Evolutionary conservation across 2,797 vertebrate species (phyloP).

Genomic region (Rhinella marina): DNA sequence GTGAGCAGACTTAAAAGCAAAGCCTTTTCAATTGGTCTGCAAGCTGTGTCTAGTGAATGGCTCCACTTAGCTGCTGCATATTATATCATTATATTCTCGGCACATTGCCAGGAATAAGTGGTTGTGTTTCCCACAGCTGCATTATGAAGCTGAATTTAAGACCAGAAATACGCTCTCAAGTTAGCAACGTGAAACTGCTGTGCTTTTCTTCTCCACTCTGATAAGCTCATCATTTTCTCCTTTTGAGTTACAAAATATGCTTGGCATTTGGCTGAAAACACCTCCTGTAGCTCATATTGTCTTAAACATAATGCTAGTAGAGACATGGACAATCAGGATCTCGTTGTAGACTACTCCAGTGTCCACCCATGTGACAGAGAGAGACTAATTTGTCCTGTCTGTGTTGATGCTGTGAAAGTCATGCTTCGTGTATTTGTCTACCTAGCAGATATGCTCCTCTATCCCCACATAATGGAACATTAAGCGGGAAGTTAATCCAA

Average conservation of each 20-base stretch:
- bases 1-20: constrained; percentile 20
- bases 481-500: constrained; percentile 28
- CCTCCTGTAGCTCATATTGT: background rate
- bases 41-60: constrained; percentile 33
- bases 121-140: constrained; percentile 46
- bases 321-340: background rate
- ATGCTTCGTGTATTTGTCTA: background rate
- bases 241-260: constrained; percentile 1
- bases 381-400: constrained; percentile 12
- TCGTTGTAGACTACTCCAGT: background rate
- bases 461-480: constrained; percentile 31
- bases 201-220: constrained; percentile 16
- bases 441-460: constrained; percentile 31
- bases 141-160: constrained; percentile 29
- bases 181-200: constrained; percentile 17
- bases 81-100: constrained; percentile 38
- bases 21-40: background rate
- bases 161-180: background rate
- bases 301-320: background rate
- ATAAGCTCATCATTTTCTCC: background rate
- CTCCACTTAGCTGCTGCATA: constrained; percentile 26
- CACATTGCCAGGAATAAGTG: constrained; percentile 29
- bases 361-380: constrained; percentile 12
- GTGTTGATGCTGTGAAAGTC: background rate
- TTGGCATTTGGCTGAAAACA: background rate